Conservation (phyloP, 1,140 invertebrate genomes). For the Scaptomyza graminum region DNA sequence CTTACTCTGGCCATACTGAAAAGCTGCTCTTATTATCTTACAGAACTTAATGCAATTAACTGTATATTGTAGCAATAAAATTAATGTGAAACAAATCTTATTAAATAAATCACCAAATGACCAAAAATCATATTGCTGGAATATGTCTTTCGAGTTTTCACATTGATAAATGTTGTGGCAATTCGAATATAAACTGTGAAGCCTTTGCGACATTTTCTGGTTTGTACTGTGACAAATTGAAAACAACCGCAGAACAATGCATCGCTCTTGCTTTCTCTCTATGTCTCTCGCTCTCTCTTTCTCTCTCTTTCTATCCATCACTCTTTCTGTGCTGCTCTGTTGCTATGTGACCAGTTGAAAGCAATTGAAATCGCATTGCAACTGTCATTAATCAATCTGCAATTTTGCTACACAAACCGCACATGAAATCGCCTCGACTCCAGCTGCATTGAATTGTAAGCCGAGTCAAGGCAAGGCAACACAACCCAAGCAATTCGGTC, state of each 20-base stretch:
- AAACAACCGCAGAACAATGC: constrained; percentile 40
- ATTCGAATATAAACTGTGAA: constrained; percentile 35
- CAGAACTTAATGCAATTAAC: background rate
- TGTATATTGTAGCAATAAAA: constrained; percentile 1
- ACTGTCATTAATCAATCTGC: constrained; percentile 53
- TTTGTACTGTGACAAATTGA: constrained; percentile 49
- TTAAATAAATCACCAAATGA: constrained; percentile 13
- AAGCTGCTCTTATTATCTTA: background rate
- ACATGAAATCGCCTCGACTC: constrained; percentile 36
- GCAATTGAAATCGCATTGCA: constrained; percentile 44
- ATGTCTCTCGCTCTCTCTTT: background rate
- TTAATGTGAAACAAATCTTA: constrained; percentile 6
- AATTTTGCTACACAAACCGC: constrained; percentile 52
- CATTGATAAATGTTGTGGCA: constrained; percentile 43
- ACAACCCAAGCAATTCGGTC: constrained; percentile 40
- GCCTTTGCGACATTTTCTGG: constrained; percentile 42
- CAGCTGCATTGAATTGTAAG: constrained; percentile 24
- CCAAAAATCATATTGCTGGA: constrained; percentile 33
- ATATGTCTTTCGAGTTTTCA: background rate
- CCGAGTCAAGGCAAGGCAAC: background rate
- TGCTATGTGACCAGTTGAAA: constrained; percentile 32
- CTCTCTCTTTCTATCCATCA: background rate
- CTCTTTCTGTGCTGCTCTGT: background rate
- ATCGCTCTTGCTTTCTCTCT: constrained; percentile 1
- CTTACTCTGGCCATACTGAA: background rate